These are phyloP conservation scores for Drosophila rubida DNA, from an alignment of 2,888 invertebrate species.

Conservation along the genomic window DNA sequence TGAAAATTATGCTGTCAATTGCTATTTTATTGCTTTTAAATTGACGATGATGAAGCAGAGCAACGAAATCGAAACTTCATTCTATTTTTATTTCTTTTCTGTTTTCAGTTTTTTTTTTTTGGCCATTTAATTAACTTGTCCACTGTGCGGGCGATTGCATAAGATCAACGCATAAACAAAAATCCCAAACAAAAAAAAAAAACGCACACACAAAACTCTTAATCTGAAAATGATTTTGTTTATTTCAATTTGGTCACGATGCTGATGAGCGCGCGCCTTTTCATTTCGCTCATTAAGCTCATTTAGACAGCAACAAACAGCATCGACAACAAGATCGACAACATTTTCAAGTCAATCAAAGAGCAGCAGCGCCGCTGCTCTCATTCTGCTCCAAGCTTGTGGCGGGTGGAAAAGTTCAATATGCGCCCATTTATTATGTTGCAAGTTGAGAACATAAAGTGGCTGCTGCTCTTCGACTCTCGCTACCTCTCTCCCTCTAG, in stretches of 20 bases:
- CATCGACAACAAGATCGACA: slow-evolving; percentile 34
- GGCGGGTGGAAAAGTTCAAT: slow-evolving; percentile 42
- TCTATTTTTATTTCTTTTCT: slow-evolving; percentile 13
- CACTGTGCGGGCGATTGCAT: slow-evolving; percentile 75
- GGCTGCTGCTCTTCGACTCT: slow-evolving; percentile 15
- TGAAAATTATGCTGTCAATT: slow-evolving; percentile 68
- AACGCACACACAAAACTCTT: slow-evolving; percentile 39
- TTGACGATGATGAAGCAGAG: slow-evolving; percentile 45
- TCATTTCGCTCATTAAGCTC: slow-evolving; percentile 65
- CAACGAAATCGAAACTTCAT: slow-evolving; percentile 29
- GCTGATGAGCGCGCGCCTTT: slow-evolving; percentile 45
- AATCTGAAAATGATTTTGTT: slow-evolving; percentile 75
- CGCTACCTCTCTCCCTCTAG: slow-evolving; percentile 13
- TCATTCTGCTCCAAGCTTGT: slow-evolving; percentile 40
- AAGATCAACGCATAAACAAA: slow-evolving; percentile 59
- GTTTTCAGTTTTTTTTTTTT: slow-evolving; percentile 6
- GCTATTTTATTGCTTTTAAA: slow-evolving; percentile 77
- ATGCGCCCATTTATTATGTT: slow-evolving; percentile 54
- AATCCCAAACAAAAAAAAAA: slow-evolving; percentile 24
- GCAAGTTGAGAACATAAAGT: slow-evolving; percentile 37
- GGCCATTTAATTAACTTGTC: slow-evolving; percentile 29
- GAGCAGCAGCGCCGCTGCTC: slow-evolving; percentile 15
- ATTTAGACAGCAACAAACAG: slow-evolving; percentile 43
- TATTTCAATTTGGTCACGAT: slow-evolving; percentile 63
- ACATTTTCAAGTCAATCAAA: slow-evolving; percentile 51